Evolutionary conservation across 2,888 invertebrate genomes (phyloP).

Genomic region (Coenonympha arcania): DNA sequence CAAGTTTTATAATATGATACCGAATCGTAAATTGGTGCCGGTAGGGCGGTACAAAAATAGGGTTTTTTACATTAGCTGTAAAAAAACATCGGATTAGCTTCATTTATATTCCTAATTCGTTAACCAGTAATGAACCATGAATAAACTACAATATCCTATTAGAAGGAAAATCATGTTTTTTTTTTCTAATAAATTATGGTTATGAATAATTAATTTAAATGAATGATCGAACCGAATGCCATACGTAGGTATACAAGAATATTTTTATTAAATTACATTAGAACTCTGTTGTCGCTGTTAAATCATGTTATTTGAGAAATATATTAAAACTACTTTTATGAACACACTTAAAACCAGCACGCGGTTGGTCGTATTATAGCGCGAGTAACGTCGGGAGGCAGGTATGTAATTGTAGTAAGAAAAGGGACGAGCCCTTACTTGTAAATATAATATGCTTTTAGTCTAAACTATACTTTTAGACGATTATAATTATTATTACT

Average conservation of each 20-base stretch:
- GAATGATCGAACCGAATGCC: no score
- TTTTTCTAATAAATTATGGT: not conserved
- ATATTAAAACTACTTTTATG: no score
- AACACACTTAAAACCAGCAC: not conserved
- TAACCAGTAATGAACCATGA: not conserved
- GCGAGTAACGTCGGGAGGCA: slow-evolving; percentile 43
- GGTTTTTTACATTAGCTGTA: not conserved
- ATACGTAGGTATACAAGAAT: no score
- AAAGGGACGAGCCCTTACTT: slow-evolving; percentile 57
- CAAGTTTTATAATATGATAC: not conserved
- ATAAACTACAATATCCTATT: not conserved
- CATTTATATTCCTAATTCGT: not conserved
- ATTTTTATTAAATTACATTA: no score
- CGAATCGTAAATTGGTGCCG: no score
- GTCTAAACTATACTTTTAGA: slow-evolving; percentile 48
- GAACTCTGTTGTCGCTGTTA: not conserved
- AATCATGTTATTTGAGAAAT: no score
- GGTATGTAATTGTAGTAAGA: slow-evolving; percentile 57
- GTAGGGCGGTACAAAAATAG: no score
- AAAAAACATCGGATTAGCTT: not conserved
- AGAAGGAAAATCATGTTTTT: not conserved
- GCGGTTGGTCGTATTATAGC: slow-evolving; percentile 5
- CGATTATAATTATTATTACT: slow-evolving; percentile 34
- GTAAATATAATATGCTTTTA: slow-evolving; percentile 70
- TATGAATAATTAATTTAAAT: not conserved